Percentiles rank a stretch among this genome's conserved stretches.
phyloP scores from a whole-genome alignment of 2,888 invertebrate genomes.

The Vesta saturnalis region DNA sequence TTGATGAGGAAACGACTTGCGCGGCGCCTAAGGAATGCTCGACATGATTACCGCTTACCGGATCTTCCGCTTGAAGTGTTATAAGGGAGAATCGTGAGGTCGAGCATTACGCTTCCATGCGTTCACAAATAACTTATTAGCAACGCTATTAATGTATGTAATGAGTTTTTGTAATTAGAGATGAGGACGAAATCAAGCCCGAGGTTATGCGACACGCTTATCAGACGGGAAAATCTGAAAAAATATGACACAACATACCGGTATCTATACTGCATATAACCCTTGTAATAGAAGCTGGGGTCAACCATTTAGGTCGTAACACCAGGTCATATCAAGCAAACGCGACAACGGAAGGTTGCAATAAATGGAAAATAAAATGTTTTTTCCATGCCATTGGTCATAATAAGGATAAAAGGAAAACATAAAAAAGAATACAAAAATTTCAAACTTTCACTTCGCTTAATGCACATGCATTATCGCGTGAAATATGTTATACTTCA shows the following conservation, averaged over 20 bases:
- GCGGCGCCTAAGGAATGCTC: conserved; percentile 31
- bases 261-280: conserved; percentile 48
- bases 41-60: conserved; percentile 34
- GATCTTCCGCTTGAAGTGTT: conserved; percentile 35
- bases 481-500: not conserved
- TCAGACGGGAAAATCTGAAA: conserved; percentile 28
- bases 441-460: not conserved
- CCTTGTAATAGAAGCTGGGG: conserved; percentile 46
- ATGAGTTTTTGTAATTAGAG: conserved; percentile 37
- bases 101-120: conserved; percentile 32
- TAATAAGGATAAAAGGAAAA: conserved; percentile 27
- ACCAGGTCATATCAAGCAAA: conserved; percentile 46
- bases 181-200: conserved; percentile 5
- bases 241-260: conserved; percentile 30
- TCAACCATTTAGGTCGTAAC: conserved; percentile 45
- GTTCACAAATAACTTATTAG: conserved; percentile 38
- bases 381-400: conserved; percentile 33
- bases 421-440: conserved; percentile 20
- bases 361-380: conserved; percentile 50
- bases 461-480: conserved; percentile 1
- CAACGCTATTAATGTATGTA: conserved; percentile 30
- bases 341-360: conserved; percentile 44
- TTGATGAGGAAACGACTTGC: conserved; percentile 26
- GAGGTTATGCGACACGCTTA: conserved; percentile 6
- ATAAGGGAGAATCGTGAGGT: conserved; percentile 21